These are phyloP conservation scores for Aegithalos caudatus DNA, from an alignment of 2,113 vertebrate species.

Conservation along the genomic window DNA sequence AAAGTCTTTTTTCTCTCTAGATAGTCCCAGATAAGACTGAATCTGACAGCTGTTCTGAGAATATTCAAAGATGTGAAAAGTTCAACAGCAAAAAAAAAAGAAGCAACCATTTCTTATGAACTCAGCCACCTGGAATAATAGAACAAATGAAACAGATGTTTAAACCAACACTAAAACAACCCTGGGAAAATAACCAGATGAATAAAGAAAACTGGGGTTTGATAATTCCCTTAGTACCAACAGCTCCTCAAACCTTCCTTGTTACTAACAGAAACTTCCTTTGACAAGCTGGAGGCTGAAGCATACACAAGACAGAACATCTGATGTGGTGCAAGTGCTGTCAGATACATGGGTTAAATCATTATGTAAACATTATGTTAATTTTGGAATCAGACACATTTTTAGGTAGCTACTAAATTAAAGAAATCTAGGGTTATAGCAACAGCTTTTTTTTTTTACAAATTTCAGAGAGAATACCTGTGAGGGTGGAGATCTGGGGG, in stretches of 20 bases:
- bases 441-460: not conserved
- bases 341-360: not conserved
- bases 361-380: not conserved
- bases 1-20: not conserved
- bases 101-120: not conserved
- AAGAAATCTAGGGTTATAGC: not conserved
- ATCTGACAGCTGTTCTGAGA: not conserved
- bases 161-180: not conserved
- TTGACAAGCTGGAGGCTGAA: not conserved
- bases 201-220: not conserved
- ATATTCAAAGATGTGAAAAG: not conserved
- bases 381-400: not conserved
- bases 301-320: not conserved
- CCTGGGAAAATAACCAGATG: not conserved
- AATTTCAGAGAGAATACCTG: not conserved
- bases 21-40: not conserved
- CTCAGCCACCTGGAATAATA: not conserved
- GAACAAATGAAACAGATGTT: not conserved
- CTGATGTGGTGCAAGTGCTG: not conserved
- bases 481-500: not conserved
- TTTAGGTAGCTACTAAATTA: not conserved
- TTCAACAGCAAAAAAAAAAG: not conserved
- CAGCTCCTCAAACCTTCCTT: not conserved
- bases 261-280: not conserved
- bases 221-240: not conserved